These are phyloP conservation scores for Pherbina coryleti DNA, from an alignment of 2,888 invertebrate genomes.

Conservation along the genomic window DNA sequence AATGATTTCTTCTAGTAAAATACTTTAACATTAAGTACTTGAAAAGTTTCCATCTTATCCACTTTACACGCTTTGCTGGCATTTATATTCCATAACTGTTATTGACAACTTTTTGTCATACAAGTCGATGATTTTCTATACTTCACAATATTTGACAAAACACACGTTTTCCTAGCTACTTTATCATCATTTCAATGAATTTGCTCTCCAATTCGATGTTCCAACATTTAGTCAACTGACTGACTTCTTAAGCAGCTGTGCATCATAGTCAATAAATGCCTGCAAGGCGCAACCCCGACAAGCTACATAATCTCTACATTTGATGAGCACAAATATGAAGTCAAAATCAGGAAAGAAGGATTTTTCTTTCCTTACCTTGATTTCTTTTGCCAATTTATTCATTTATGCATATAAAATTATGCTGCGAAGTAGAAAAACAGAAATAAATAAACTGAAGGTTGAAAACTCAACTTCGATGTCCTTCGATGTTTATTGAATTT, in stretches of 20 bases:
- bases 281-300: background rate
- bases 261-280: background rate
- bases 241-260: background rate
- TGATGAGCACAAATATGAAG: background rate
- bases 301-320: background rate
- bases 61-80: too few species aligned
- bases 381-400: background rate
- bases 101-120: too few species aligned
- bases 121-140: too few species aligned
- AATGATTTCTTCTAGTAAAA: too few species aligned
- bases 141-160: too few species aligned
- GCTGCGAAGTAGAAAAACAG: background rate
- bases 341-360: background rate
- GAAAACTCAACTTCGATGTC: too few species aligned
- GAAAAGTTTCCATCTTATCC: too few species aligned
- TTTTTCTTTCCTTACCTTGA: background rate
- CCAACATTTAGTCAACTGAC: background rate
- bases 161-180: background rate
- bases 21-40: too few species aligned
- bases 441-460: too few species aligned
- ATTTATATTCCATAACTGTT: too few species aligned
- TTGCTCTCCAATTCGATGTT: too few species aligned
- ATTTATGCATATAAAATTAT: constrained; percentile 1
- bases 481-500: too few species aligned
- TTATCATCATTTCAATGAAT: background rate